A percentile compares a stretch with the other conserved stretches of the same genome.
phyloP scores from a whole-genome alignment of 2,113 vertebrate genomes.

The Verasper variegatus region DNA sequence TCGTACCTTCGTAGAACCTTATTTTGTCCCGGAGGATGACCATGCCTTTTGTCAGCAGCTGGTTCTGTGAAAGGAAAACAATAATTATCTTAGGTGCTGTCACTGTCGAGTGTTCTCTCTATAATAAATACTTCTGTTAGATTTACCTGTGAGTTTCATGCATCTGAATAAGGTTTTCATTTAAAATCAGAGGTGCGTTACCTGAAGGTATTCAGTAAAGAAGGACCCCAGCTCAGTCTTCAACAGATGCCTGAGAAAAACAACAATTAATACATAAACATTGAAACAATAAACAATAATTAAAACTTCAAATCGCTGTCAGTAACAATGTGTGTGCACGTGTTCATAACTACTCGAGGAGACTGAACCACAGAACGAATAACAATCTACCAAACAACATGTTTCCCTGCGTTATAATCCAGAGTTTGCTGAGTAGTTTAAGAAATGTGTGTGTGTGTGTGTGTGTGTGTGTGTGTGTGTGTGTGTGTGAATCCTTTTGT shows the following conservation, averaged over 20 bases:
- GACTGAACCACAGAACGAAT: not conserved
- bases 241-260: slow-evolving; percentile 87
- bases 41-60: slow-evolving; percentile 98
- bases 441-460: slow-evolving; percentile 15
- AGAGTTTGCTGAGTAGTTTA: slow-evolving; percentile 6
- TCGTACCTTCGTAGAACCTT: slow-evolving; percentile 94
- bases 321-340: not conserved
- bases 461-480: slow-evolving; percentile 1
- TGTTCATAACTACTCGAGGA: not conserved
- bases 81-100: not conserved
- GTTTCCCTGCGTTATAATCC: not conserved
- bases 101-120: not conserved
- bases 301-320: not conserved
- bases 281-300: no score
- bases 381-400: not conserved
- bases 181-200: slow-evolving; percentile 32
- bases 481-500: not conserved
- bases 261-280: not conserved
- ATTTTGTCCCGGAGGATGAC: slow-evolving; percentile 98
- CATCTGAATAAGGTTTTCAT: not conserved
- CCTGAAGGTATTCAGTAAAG: slow-evolving; percentile 95
- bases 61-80: slow-evolving; percentile 84
- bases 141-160: not conserved
- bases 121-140: not conserved
- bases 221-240: slow-evolving; percentile 98